phyloP scores from a whole-genome alignment of 2,113 vertebrate species.

The Oryzias melastigma region DNA sequence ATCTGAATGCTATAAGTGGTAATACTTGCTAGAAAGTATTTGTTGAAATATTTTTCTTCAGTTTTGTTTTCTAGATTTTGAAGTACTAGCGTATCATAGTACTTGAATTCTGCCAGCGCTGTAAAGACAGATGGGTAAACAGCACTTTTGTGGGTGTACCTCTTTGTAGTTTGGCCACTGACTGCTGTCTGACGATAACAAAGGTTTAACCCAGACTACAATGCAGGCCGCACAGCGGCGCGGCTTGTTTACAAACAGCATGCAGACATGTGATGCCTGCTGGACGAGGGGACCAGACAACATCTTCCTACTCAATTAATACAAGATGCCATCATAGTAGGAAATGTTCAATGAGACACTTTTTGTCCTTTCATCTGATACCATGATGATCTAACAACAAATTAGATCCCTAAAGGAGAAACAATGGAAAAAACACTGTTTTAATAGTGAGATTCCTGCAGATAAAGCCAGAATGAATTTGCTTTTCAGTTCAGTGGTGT shows the following conservation, averaged over 20 bases:
- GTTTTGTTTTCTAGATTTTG: too few relatives aligned
- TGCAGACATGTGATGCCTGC: slow-evolving; percentile 51
- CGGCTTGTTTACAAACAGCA: slow-evolving; percentile 63
- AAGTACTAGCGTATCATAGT: too few relatives aligned
- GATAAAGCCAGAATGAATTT: slow-evolving; percentile 41
- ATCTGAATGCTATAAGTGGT: too few relatives aligned
- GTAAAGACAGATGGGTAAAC: slow-evolving; percentile 66
- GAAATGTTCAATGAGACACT: not conserved
- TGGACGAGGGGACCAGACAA: not conserved
- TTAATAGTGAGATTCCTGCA: slow-evolving; percentile 5
- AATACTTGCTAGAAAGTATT: too few relatives aligned
- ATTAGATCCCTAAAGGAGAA: not conserved
- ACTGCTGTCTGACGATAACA: slow-evolving; percentile 67
- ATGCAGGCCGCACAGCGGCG: slow-evolving; percentile 61
- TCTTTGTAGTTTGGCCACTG: slow-evolving; percentile 57
- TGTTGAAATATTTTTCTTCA: too few relatives aligned
- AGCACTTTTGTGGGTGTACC: slow-evolving; percentile 46
- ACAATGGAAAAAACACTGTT: slow-evolving; percentile 25
- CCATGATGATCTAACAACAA: not conserved
- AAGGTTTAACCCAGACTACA: slow-evolving; percentile 63
- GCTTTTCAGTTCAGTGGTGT: slow-evolving; percentile 45
- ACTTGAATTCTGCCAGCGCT: slow-evolving; percentile 29
- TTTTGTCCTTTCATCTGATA: not conserved
- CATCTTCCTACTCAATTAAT: not conserved
- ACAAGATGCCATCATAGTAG: not conserved